Conservation (phyloP, 1,140 invertebrate genomes). For the Holotrichia oblita region DNA sequence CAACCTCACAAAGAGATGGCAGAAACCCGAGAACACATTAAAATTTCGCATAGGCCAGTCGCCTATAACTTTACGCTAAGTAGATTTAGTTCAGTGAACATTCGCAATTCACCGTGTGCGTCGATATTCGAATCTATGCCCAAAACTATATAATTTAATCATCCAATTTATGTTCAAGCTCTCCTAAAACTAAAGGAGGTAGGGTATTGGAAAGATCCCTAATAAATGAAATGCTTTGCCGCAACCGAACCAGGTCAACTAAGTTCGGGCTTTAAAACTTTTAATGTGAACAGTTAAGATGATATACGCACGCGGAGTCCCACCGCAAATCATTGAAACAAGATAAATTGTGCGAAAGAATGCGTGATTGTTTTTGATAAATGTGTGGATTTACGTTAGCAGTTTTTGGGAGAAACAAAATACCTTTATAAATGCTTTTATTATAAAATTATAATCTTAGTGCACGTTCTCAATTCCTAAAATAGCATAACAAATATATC, state of each 20-base stretch:
- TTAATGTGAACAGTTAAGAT: slow-evolving; percentile 25
- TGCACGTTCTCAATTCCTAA: no score
- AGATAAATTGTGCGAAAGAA: background rate
- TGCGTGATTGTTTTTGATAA: background rate
- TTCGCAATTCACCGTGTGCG: slow-evolving; percentile 9
- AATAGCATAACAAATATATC: no score
- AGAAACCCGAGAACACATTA: background rate
- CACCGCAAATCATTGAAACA: background rate
- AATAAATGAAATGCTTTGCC: slow-evolving; percentile 13
- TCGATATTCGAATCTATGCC: slow-evolving; percentile 36
- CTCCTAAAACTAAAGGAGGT: background rate
- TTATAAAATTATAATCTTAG: no score
- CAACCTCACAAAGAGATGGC: no score
- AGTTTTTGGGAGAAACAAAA: no score
- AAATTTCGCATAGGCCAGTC: background rate
- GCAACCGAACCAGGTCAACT: slow-evolving; percentile 6
- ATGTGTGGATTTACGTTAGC: background rate
- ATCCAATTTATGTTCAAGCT: slow-evolving; percentile 20
- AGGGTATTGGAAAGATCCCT: slow-evolving; percentile 26
- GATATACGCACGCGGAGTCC: background rate
- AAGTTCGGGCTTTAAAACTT: slow-evolving; percentile 13
- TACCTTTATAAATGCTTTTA: no score
- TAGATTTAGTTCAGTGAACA: slow-evolving; percentile 25
- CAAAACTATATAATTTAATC: slow-evolving; percentile 36
- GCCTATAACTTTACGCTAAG: slow-evolving; percentile 4